Evolutionary conservation across 2,888 invertebrate genomes (phyloP), one percentile per base, ranked within the genome.

Genomic region (Gisinianus flammeolus): DNA sequence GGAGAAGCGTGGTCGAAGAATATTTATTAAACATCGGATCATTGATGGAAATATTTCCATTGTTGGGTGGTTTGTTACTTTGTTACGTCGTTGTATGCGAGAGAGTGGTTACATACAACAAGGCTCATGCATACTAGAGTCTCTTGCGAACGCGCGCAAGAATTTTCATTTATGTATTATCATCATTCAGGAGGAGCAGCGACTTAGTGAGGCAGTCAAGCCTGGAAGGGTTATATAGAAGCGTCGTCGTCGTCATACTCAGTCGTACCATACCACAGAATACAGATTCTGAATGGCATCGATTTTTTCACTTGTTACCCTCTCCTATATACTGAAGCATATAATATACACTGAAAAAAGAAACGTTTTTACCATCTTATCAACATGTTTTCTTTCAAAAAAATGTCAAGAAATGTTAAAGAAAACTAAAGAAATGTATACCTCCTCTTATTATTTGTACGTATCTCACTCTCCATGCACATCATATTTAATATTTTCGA

Each of bases 121-220:
- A n/a, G n/a, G n/a, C n/a, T n/a, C n/a, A n/a, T 44, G 44, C 44
- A 44, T 44, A 44, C 44, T 6, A 44, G 16, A 6, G 16, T 10
- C 8, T 44, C 8, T 44, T 44, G 44, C 16, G 44, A 54, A 54
- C 70, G 70, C 70, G 70, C 70, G 70, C 70, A 70, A 70, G 28
- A 70, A 70, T 70, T 70, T 70, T 70, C 70, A 70, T 70, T 70
- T 70, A 70, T 70, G 30, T 52, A 70, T 52, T 70, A 70, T 70
- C 54, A 70, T 52, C 70, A 70, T 70, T 70, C 28, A 70, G 70
- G 26, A 24, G 24, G 44, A 31, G 8, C 44, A 44, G 44, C 44
- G 6, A 44, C 44, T 16, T 44, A 6, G 44, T 10, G 16, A 44
- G 44, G 44, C 8, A 16, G 44, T 10, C 6, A 16, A 10, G 16